Base-by-base conservation (phyloP, 2,888 invertebrate species). In the Pseudolycoriella hygida region DNA sequence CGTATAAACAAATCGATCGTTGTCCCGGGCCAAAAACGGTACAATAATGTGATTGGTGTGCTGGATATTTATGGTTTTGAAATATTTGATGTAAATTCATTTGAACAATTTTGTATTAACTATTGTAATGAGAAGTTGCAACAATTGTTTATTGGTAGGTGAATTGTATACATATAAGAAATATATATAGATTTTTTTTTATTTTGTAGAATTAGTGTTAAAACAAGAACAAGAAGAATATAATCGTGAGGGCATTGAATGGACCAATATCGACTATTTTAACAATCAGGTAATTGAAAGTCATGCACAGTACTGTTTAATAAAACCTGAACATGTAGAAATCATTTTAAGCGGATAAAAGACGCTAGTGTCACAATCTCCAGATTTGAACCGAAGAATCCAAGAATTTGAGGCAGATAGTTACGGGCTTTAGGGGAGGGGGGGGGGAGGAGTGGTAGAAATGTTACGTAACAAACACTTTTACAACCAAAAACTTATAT, bases 191-290 rank as follows among this genome's bases (percentile, higher is more conserved):
- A 6, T 39, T 38, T 18, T 20, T 43, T 38, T 46, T 6, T 15
- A 18, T 46, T 47, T 62, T 66, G 40, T 60, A 86, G 96, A 97
- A 66, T 68, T 98, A 66, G 97, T 97, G 25, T 67, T 98, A 50
- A 93, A 94, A 58, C 96, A 94, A 63, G 96, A 98, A 61, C 97
- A 98, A 58, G 97, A 97, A 60, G 97, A 97, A 60, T 98, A 98
- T 61, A 76, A 80, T 51, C 74, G 81, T 19, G 97, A 98, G 62
- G 97, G 96, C 44, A 96, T 98, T 57, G 81, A 82, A 53, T 97
- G 96, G 97, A 77, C 82, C 48, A 84, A 90, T 55, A 77, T 98
- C 50, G 81, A 92, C 48, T 98, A 93, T 67, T 96, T 97, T 68
- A 96, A 97, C 69, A 97, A 98, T 71, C 84, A 94, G 64, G 74